Conservation (phyloP, 2,888 invertebrate species). For the Galeruca laticollis region DNA sequence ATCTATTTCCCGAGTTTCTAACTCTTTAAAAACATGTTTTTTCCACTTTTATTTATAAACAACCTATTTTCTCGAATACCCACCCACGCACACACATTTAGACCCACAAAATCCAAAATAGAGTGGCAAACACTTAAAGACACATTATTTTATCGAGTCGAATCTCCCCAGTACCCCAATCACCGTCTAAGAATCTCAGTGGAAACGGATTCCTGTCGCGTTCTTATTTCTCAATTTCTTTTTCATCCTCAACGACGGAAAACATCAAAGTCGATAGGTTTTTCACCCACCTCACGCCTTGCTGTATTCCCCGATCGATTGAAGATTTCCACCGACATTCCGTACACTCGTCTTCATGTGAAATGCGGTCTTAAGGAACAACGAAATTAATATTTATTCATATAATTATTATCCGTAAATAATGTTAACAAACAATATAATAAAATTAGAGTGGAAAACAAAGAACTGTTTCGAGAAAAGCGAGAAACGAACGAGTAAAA, state of each 20-base stretch:
- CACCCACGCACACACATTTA: no score
- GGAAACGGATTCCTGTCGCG: constrained; percentile 27
- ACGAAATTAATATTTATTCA: no score
- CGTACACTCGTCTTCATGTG: constrained; percentile 52
- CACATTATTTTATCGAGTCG: constrained; percentile 27
- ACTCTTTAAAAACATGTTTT: no score
- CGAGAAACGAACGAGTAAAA: no score
- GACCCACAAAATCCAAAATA: constrained; percentile 32
- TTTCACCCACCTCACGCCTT: constrained; percentile 13
- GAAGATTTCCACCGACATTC: constrained; percentile 58
- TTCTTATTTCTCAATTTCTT: constrained; percentile 37
- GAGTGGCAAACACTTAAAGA: constrained; percentile 30
- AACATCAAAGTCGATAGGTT: constrained; percentile 36
- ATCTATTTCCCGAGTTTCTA: not conserved
- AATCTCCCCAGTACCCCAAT: constrained; percentile 33
- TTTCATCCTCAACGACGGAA: constrained; percentile 30
- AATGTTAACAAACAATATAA: no score
- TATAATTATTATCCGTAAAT: no score
- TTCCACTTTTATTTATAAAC: not conserved
- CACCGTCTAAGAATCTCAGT: constrained; percentile 26
- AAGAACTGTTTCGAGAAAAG: no score
- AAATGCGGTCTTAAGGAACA: no score
- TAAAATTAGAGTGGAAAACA: no score
- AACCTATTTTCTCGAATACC: not conserved
- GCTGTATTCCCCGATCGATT: constrained; percentile 60